A percentile compares a stretch with the other conserved stretches of the same genome.
Evolutionary conservation across 2,113 vertebrate species (phyloP).

Genomic region (Pycnonotus jocosus): DNA sequence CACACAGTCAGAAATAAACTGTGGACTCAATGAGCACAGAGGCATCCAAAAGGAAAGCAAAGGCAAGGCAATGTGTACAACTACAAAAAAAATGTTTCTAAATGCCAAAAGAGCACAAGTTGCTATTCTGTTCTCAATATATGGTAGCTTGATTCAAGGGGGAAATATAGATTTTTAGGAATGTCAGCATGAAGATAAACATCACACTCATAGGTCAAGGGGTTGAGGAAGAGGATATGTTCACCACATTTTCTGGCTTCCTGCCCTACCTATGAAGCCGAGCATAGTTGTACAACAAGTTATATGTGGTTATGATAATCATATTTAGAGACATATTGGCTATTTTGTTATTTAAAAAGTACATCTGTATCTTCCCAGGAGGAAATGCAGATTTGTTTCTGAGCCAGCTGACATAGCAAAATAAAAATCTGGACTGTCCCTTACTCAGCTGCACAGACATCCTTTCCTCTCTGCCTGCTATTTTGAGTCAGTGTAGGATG

Average conservation of each 20-base stretch:
- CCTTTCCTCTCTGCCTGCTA: neutral
- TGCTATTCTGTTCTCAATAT: constrained; percentile 17
- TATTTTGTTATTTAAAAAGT: constrained; percentile 53
- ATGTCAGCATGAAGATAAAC: constrained; percentile 67
- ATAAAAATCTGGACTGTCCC: constrained; percentile 1
- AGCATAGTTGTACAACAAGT: constrained; percentile 19
- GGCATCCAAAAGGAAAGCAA: neutral
- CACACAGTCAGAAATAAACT: neutral
- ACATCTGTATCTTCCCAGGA: constrained; percentile 54
- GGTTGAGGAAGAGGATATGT: constrained; percentile 63
- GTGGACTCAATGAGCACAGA: neutral
- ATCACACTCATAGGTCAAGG: constrained; percentile 49
- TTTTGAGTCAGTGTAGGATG: neutral
- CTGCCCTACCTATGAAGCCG: constrained; percentile 46
- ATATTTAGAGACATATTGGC: constrained; percentile 55
- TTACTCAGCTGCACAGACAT: constrained; percentile 8
- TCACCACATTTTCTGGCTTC: constrained; percentile 63
- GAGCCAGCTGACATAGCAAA: constrained; percentile 49
- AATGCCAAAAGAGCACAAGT: neutral
- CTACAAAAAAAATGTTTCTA: neutral
- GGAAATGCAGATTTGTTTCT: constrained; percentile 27
- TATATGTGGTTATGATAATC: constrained; percentile 62
- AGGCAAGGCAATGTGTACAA: neutral
- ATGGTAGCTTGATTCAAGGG: constrained; percentile 52
- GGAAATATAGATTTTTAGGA: constrained; percentile 61